A percentile compares a stretch with the other conserved stretches of the same genome.
phyloP scores from a whole-genome alignment of 1,140 invertebrate species.

The Tribolium madens region DNA sequence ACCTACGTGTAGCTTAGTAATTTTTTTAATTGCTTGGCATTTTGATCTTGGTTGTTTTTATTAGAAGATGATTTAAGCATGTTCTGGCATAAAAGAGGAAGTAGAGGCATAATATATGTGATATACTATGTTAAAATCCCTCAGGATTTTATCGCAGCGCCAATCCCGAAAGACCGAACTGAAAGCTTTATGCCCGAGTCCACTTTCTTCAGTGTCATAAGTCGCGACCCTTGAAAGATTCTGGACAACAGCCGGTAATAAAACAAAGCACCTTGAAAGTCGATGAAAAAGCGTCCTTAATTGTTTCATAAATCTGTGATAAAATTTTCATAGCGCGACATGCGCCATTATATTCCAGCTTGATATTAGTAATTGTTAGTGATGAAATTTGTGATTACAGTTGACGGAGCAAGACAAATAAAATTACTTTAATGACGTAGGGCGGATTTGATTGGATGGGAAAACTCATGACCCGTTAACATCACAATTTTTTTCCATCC shows the following conservation, averaged over 20 bases:
- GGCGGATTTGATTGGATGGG: conserved; percentile 28
- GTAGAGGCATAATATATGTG: conserved; percentile 22
- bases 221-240: neutral
- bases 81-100: conserved; percentile 3
- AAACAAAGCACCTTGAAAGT: neutral
- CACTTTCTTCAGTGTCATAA: conserved; percentile 27
- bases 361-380: conserved; percentile 26
- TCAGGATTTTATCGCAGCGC: neutral
- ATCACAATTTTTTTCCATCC: neutral
- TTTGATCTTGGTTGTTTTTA: neutral
- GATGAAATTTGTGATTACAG: conserved; percentile 32
- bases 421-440: conserved; percentile 29
- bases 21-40: neutral
- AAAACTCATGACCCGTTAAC: conserved; percentile 28
- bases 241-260: neutral
- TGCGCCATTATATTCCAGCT: neutral
- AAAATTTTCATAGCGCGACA: conserved; percentile 1
- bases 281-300: neutral
- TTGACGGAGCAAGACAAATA: conserved; percentile 26
- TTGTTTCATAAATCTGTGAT: neutral
- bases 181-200: conserved; percentile 15
- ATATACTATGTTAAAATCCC: conserved; percentile 21
- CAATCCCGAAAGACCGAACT: conserved; percentile 25
- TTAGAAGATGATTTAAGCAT: neutral
- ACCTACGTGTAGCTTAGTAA: neutral